These are phyloP conservation scores for Leguminivora glycinivorella DNA, from an alignment of 1,140 invertebrate genomes.

Conservation along the genomic window DNA sequence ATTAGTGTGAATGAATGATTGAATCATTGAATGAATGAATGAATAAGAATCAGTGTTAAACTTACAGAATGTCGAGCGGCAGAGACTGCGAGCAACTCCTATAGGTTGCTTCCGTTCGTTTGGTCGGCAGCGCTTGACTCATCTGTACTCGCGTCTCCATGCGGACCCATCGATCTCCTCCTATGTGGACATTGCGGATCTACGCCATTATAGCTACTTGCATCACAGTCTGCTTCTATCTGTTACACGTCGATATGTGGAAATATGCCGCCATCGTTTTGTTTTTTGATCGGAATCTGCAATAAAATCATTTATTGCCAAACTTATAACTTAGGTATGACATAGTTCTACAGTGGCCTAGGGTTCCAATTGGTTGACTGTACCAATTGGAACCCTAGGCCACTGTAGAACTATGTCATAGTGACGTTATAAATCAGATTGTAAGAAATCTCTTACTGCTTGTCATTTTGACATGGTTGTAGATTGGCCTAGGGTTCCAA, in stretches of 20 bases:
- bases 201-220: conserved; percentile 29
- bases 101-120: conserved; percentile 66
- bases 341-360: too few relatives aligned
- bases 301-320: not conserved
- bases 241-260: conserved; percentile 16
- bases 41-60: too few relatives aligned
- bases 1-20: too few relatives aligned
- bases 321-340: too few relatives aligned
- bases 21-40: too few relatives aligned
- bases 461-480: too few relatives aligned
- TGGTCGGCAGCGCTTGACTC: conserved; percentile 64
- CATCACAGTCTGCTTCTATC: conserved; percentile 40
- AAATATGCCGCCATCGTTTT: conserved; percentile 4
- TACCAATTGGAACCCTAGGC: too few relatives aligned
- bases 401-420: too few relatives aligned
- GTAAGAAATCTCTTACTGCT: too few relatives aligned
- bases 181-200: conserved; percentile 31
- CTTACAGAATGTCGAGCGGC: conserved; percentile 78
- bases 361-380: too few relatives aligned
- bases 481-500: too few relatives aligned
- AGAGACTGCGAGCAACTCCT: conserved; percentile 74
- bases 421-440: too few relatives aligned
- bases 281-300: not conserved
- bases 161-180: conserved; percentile 52
- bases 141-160: conserved; percentile 72